phyloP scores from a whole-genome alignment of 2,797 vertebrate species.

The Darevskia nairensis region DNA sequence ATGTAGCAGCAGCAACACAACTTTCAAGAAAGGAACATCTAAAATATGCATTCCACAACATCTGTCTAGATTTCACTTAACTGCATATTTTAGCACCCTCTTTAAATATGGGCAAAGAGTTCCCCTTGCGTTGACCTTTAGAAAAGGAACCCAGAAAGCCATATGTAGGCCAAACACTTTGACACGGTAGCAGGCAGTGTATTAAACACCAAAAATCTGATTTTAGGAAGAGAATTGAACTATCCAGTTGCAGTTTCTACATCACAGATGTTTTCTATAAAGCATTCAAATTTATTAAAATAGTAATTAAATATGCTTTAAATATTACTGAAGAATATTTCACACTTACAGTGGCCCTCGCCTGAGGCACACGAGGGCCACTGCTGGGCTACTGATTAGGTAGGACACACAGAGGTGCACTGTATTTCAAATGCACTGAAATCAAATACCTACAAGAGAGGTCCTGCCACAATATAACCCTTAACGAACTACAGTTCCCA shows the following conservation, averaged over 20 bases:
- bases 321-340: neutral
- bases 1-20: constrained; percentile 48
- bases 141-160: constrained; percentile 31
- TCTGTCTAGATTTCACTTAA: constrained; percentile 66
- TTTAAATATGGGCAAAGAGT: constrained; percentile 44
- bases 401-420: neutral
- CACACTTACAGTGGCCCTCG: neutral
- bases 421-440: neutral
- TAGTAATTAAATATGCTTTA: neutral
- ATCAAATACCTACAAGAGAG: neutral
- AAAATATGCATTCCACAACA: constrained; percentile 75
- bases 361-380: neutral
- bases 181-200: neutral
- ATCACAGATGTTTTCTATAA: neutral
- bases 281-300: neutral
- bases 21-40: constrained; percentile 62
- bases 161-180: constrained; percentile 10
- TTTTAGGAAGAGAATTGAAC: neutral
- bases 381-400: neutral
- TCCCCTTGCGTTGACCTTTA: constrained; percentile 58
- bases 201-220: neutral
- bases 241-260: neutral
- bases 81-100: constrained; percentile 60
- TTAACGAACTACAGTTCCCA: no score
- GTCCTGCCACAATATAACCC: no score